Base-by-base conservation (phyloP, 2,888 invertebrate genomes). In the Argyra leucocephala region DNA sequence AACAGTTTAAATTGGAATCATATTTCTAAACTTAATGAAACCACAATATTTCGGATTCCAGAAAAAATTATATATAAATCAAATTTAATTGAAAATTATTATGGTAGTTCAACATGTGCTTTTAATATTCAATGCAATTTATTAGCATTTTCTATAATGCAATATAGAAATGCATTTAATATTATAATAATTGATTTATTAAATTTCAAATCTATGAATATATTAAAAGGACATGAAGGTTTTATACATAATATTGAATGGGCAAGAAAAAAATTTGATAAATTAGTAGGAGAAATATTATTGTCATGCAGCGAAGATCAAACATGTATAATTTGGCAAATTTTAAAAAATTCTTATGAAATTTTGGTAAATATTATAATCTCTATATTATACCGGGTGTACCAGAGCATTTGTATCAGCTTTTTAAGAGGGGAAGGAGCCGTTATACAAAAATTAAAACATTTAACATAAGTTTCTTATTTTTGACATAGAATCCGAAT, bases 291-390 rank as follows among this genome's bases (percentile, higher is more conserved):
- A 15, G 15, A 23, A 61, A 61, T 61, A 26, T 61, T 61, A 31
- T 26, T 61, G 21, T 61, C 61, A 24, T 18, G 31, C 12, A 26
- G 26, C n/a, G 61, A 24, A 31, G 61, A 61, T 61, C 61, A 61
- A 21, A 61, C 61, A 15, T 61, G 61, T 31, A 61, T 61, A n/a
- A n/a, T 61, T 9, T 61, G 61, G 61, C 22, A 61, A 21, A 26
- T 61, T n/a, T 26, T 26, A 21, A 21, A 61, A 23, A n/a, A n/a
- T 21, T 31, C 61, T 1, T 61, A 61, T 61, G 21, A 26, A 26
- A 61, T 61, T 61, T 7, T 61, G n/a, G 61, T 61, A 31, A 21
- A 5, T 26, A 21, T 26, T 61, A 58, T 21, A 58, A 21, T 22
- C 3, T 22, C 4, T 37, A 9, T 3, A 37, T 37, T 10, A 37